Base-by-base conservation (phyloP, 2,113 vertebrate species). In the Hyaena hyaena region DNA sequence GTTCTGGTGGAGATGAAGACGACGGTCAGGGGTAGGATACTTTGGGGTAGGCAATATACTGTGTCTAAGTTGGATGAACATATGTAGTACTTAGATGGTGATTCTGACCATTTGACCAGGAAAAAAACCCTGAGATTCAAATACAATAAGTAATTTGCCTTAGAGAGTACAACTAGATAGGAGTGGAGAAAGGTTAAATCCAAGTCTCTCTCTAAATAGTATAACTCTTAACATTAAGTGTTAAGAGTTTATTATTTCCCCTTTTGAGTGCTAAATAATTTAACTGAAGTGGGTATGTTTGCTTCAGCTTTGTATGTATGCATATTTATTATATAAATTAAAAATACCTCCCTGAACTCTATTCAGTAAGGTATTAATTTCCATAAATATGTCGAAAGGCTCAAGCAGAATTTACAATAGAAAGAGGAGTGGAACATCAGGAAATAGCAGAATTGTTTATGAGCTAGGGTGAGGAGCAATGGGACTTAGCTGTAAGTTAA, bases 291-390 rank as follows among this genome's bases (percentile, higher is more conserved):
- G 7, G 3, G 2, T 68, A 90, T 8, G 1, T 84, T 91, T 86
- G 19, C 19, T 33, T 71, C 15, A n/a, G 9, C 17, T 87, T 92
- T 31, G 14, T 24, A n/a, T 48, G n/a, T 81, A 2, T 79, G 68
- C 7, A 48, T 68, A 91, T 79, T 92, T 93, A 90, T 77, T 83
- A 24, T 61, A 45, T 80, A 96, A 91, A 74, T 48, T 48, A 94
- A 68, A 61, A 88, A 69, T 12, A 95, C 69, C 23, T 88, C n/a
- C 79, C 58, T 93, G 23, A 28, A 76, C 63, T 96, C 48, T 88
- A 8, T 88, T 93, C 81, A 90, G 53, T 73, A 65, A 58, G 66
- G 90, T 85, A 84, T 69, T 74, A 79, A 94, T 92, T 95, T 96
- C 6, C 24, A 90, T 66, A 95, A 90, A 48, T n/a, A 61, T 63